Conservation (phyloP, 2,888 invertebrate genomes). For the Dolichomitus sp. region DNA sequence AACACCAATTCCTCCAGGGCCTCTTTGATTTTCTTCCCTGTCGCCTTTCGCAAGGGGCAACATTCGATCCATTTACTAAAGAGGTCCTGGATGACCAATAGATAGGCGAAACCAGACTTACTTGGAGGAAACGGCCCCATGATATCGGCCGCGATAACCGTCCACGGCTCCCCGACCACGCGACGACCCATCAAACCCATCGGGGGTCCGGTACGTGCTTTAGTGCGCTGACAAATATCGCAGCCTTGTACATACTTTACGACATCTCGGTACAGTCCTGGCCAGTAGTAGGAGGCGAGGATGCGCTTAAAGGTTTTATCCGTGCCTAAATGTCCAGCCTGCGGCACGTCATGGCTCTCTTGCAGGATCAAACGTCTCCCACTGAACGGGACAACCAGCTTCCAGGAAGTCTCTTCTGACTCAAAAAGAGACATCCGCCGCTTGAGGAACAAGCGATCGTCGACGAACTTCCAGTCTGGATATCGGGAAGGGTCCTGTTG, state of each 20-base stretch:
- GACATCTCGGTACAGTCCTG: constrained; percentile 59
- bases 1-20: background rate
- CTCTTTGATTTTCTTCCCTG: background rate
- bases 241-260: constrained; percentile 66
- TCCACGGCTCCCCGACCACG: constrained; percentile 54
- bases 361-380: constrained; percentile 4
- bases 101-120: background rate
- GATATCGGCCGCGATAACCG: constrained; percentile 41
- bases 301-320: constrained; percentile 57
- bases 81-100: background rate
- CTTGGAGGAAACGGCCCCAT: constrained; percentile 52
- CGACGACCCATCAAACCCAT: constrained; percentile 64
- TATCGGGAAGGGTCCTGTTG: constrained; percentile 13
- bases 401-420: constrained; percentile 52
- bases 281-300: constrained; percentile 68
- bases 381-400: constrained; percentile 66
- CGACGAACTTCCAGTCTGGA: constrained; percentile 45
- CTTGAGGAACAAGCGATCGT: background rate
- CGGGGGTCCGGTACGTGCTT: constrained; percentile 38
- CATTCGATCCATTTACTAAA: constrained; percentile 10
- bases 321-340: constrained; percentile 68
- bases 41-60: background rate
- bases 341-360: constrained; percentile 57
- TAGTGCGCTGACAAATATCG: constrained; percentile 65
- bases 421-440: background rate